Conservation (phyloP, 2,888 invertebrate species). For the Platynereis dumerilii region DNA sequence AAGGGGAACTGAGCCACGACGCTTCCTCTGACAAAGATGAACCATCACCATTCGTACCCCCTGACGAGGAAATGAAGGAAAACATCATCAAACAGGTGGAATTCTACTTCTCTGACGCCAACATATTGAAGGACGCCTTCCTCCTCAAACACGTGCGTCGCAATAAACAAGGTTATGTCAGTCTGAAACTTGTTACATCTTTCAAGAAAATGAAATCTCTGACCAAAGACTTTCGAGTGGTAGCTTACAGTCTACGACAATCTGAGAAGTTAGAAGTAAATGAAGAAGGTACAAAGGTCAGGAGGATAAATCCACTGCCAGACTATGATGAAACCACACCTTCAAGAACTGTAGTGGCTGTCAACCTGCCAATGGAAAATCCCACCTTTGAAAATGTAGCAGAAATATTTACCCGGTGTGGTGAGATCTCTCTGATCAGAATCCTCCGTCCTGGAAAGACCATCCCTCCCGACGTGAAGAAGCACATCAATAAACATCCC, state of each 20-base stretch:
- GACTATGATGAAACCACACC: slow-evolving; percentile 91
- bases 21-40: slow-evolving; percentile 16
- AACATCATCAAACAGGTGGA: slow-evolving; percentile 72
- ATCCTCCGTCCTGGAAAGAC: slow-evolving; percentile 88
- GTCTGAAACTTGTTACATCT: slow-evolving; percentile 90
- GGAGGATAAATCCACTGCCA: slow-evolving; percentile 84
- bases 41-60: slow-evolving; percentile 33
- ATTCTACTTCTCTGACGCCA: slow-evolving; percentile 94
- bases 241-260: slow-evolving; percentile 81
- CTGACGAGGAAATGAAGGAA: slow-evolving; percentile 53
- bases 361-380: slow-evolving; percentile 82
- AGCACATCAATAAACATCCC: slow-evolving; percentile 88
- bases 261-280: slow-evolving; percentile 87
- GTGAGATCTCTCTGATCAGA: slow-evolving; percentile 87
- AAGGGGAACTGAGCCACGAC: slow-evolving; percentile 30
- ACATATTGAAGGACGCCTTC: slow-evolving; percentile 94
- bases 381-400: slow-evolving; percentile 90
- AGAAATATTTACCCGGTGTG: slow-evolving; percentile 85
- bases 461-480: slow-evolving; percentile 87
- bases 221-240: slow-evolving; percentile 92
- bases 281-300: slow-evolving; percentile 86
- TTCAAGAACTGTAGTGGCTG: slow-evolving; percentile 87
- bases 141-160: slow-evolving; percentile 91
- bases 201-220: slow-evolving; percentile 93
- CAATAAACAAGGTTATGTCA: slow-evolving; percentile 95